These are phyloP conservation scores for Lycophotia porphyrea DNA, from an alignment of 2,888 invertebrate species.

Conservation along the genomic window DNA sequence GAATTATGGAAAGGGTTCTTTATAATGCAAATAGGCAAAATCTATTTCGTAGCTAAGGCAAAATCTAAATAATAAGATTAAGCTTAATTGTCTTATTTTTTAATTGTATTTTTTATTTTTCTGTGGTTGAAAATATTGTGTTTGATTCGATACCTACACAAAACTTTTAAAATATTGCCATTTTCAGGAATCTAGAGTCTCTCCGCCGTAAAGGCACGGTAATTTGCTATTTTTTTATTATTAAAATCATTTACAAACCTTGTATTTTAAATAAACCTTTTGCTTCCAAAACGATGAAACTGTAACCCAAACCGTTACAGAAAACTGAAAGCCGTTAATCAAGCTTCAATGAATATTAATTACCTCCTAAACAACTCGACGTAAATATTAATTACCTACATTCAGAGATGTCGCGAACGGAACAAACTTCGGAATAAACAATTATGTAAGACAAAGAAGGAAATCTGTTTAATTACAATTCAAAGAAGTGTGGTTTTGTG, in stretches of 20 bases:
- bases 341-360: slow-evolving; percentile 38
- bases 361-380: slow-evolving; percentile 24
- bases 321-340: slow-evolving; percentile 10
- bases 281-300: background rate
- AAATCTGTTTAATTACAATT: slow-evolving; percentile 41
- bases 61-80: background rate
- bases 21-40: background rate
- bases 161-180: background rate
- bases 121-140: background rate
- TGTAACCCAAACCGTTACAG: slow-evolving; percentile 1
- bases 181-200: background rate
- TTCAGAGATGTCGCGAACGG: slow-evolving; percentile 15
- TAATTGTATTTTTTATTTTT: background rate
- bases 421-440: slow-evolving; percentile 30
- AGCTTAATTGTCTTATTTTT: background rate
- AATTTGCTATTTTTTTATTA: background rate
- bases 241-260: background rate
- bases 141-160: background rate
- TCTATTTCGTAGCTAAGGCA: background rate
- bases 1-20: slow-evolving; percentile 4
- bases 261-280: background rate
- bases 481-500: slow-evolving; percentile 22
- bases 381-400: slow-evolving; percentile 55
- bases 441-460: slow-evolving; percentile 40
- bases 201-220: background rate